A percentile compares a stretch with the other conserved stretches of the same genome.
These are phyloP conservation scores for Phrynosoma blainvillii DNA, from an alignment of 2,113 vertebrate genomes.

Conservation along the genomic window DNA sequence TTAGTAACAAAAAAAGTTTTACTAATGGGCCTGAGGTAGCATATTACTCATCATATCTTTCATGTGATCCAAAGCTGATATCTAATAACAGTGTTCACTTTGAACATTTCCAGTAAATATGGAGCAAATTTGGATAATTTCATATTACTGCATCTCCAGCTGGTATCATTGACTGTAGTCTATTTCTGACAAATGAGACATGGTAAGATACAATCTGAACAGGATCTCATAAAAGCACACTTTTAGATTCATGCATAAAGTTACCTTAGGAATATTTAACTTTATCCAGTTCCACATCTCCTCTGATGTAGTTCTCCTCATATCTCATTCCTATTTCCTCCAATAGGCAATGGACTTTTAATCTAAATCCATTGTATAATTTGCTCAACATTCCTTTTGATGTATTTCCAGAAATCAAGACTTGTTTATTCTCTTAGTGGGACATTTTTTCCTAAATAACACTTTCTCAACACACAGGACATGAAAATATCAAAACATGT, in stretches of 20 bases:
- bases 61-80: not conserved
- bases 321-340: not conserved
- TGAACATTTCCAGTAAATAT: not conserved
- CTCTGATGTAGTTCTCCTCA: not conserved
- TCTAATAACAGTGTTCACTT: not conserved
- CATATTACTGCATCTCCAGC: not conserved
- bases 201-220: not conserved
- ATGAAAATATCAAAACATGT: not conserved
- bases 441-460: not conserved
- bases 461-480: not conserved
- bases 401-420: not conserved
- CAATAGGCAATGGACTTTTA: not conserved
- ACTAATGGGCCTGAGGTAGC: not conserved
- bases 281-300: not conserved
- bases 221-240: not conserved
- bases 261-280: slow-evolving; percentile 10
- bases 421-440: not conserved
- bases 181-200: not conserved
- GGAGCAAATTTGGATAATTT: not conserved
- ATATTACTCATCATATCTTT: not conserved
- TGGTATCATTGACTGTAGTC: not conserved
- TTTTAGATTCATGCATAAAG: not conserved
- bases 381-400: not conserved
- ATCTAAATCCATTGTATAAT: not conserved
- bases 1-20: not conserved